Evolutionary conservation across 2,113 vertebrate species (phyloP).

Genomic region (Melanerpes formicivorus): DNA sequence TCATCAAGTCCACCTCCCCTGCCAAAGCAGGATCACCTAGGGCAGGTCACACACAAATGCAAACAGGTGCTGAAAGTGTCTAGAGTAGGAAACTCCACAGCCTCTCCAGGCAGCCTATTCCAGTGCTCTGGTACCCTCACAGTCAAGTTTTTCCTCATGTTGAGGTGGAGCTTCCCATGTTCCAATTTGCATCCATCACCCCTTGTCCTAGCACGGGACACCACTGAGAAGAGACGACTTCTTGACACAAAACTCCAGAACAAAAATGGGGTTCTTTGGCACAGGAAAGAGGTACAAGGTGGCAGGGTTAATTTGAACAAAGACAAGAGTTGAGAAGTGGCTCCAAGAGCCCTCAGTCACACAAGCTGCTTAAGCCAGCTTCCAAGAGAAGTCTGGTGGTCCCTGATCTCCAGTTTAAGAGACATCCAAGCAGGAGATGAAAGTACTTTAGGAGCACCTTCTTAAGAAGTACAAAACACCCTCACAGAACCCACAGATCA

Average conservation of each 20-base stretch:
- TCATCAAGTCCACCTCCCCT: no score
- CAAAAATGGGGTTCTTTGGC: neutral
- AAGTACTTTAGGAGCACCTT: neutral
- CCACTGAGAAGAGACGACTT: no score
- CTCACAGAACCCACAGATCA: neutral
- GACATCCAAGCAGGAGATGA: neutral
- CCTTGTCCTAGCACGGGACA: no score
- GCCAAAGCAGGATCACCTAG: no score
- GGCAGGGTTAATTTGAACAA: rapidly evolving
- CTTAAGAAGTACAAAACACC: neutral
- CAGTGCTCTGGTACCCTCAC: no score
- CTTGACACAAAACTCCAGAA: neutral
- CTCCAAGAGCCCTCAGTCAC: neutral
- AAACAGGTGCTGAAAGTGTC: no score
- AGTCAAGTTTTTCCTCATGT: no score
- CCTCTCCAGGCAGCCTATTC: no score
- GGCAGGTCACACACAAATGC: no score
- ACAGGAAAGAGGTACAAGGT: neutral
- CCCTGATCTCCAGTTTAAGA: neutral
- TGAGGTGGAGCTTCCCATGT: no score
- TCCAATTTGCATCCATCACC: no score
- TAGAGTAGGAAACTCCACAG: no score
- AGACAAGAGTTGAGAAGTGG: neutral
- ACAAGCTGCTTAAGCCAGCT: neutral
- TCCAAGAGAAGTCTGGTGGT: neutral